Percentiles rank a stretch among this genome's conserved stretches.
Evolutionary conservation across 2,797 vertebrate genomes (phyloP).

Genomic region (Choloepus didactylus): DNA sequence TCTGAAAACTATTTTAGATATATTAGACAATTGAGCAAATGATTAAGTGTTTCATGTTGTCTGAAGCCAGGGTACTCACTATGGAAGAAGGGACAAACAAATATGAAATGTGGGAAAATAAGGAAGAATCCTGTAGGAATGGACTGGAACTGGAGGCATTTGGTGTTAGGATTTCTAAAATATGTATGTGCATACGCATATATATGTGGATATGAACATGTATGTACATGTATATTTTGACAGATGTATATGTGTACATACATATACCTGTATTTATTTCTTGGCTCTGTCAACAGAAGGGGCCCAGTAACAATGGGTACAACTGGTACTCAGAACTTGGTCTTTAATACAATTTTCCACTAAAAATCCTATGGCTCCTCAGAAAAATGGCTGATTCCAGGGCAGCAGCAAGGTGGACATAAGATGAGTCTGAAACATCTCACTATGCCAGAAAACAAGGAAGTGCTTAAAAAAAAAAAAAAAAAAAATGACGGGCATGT

Average conservation of each 20-base stretch:
- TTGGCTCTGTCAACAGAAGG: neutral
- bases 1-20: neutral
- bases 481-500: neutral
- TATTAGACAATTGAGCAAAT: neutral
- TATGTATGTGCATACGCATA: neutral
- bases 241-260: neutral
- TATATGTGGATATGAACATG: no score
- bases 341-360: neutral
- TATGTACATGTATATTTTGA: neutral
- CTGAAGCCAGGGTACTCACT: neutral
- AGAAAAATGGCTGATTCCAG: slow-evolving; percentile 29
- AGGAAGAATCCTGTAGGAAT: neutral
- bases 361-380: neutral
- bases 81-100: neutral
- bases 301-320: neutral
- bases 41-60: neutral
- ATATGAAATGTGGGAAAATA: slow-evolving; percentile 26
- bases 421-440: neutral
- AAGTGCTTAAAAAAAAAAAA: slow-evolving; percentile 12
- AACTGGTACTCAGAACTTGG: neutral
- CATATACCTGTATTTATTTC: neutral
- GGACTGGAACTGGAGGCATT: neutral
- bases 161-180: neutral
- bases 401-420: neutral
- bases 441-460: neutral